Percentiles rank a stretch among this genome's conserved stretches.
Conservation (phyloP, 92 coral and sea anemone species). For the Epizoanthus ramosus region DNA sequence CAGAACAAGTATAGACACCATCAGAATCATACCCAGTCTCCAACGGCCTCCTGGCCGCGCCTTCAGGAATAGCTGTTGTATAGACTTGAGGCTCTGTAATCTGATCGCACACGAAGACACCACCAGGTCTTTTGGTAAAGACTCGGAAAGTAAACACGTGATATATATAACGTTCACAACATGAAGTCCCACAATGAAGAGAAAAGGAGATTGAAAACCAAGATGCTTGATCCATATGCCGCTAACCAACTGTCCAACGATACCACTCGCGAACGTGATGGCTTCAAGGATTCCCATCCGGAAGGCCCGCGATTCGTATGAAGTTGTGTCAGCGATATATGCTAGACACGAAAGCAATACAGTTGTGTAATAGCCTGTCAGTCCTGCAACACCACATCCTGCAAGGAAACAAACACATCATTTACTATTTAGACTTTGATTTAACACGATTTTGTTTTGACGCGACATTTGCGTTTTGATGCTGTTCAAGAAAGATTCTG, state of each 20-base stretch:
- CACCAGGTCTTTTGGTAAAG: constrained; percentile 30
- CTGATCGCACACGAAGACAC: constrained; percentile 10
- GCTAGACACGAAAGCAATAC: constrained; percentile 52
- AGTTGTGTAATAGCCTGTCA: constrained; percentile 56
- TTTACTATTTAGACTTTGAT: not conserved
- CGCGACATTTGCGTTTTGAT: not conserved
- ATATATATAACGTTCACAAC: constrained; percentile 40
- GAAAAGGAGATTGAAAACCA: constrained; percentile 55
- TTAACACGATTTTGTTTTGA: not conserved
- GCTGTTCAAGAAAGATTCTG: too few species aligned
- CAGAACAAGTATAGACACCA: constrained; percentile 37
- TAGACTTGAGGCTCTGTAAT: constrained; percentile 15
- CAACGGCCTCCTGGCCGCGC: constrained; percentile 52
- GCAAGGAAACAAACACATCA: not conserved
- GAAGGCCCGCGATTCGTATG: constrained; percentile 41
- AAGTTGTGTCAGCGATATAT: constrained; percentile 58
- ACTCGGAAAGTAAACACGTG: constrained; percentile 50
- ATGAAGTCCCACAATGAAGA: constrained; percentile 41
- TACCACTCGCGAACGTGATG: constrained; percentile 55
- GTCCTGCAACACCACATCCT: constrained; percentile 58
- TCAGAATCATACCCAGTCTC: constrained; percentile 36
- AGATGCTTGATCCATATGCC: constrained; percentile 56
- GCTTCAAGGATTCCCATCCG: constrained; percentile 57
- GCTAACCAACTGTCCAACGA: constrained; percentile 51
- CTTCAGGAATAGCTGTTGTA: constrained; percentile 35